These are phyloP conservation scores for Charanyca ferruginea DNA, from an alignment of 2,888 invertebrate genomes.

Conservation along the genomic window DNA sequence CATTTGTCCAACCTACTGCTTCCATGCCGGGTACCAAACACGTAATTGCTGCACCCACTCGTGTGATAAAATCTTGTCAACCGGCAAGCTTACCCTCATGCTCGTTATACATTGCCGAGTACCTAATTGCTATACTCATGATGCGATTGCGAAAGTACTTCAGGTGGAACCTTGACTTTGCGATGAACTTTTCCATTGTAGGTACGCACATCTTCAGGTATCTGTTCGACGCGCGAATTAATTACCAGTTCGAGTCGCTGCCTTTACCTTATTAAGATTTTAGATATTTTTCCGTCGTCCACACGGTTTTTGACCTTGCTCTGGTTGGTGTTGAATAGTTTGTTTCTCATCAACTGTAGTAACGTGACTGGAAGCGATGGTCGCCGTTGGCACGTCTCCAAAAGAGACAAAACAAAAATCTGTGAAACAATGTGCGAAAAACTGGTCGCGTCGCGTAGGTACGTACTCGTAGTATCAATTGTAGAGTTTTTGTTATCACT, in stretches of 20 bases:
- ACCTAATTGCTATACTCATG: slow-evolving; percentile 37
- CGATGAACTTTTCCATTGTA: slow-evolving; percentile 61
- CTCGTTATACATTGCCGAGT: slow-evolving; percentile 18
- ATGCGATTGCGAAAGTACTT: slow-evolving; percentile 27
- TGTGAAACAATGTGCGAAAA: slow-evolving; percentile 73
- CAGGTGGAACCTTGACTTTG: slow-evolving; percentile 48
- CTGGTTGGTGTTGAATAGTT: slow-evolving; percentile 64
- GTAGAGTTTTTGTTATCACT: slow-evolving; percentile 87
- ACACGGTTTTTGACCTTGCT: slow-evolving; percentile 76
- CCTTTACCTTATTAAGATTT: slow-evolving; percentile 32
- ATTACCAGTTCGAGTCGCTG: slow-evolving; percentile 21
- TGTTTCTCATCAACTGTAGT: slow-evolving; percentile 76
- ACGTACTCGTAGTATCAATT: slow-evolving; percentile 79
- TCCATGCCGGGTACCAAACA: slow-evolving; percentile 22
- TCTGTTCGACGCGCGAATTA: slow-evolving; percentile 24
- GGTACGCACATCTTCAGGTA: slow-evolving; percentile 28
- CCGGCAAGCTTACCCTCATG: slow-evolving; percentile 22
- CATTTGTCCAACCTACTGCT: slow-evolving; percentile 21
- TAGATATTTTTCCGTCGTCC: slow-evolving; percentile 62
- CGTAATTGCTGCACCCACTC: slow-evolving; percentile 30
- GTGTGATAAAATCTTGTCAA: slow-evolving; percentile 39
- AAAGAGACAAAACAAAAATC: slow-evolving; percentile 78
- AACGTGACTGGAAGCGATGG: slow-evolving; percentile 73
- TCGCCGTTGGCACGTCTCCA: slow-evolving; percentile 79
- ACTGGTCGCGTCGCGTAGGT: slow-evolving; percentile 71